These are phyloP conservation scores for Gambusia yucatana DNA, from an alignment of 2,797 vertebrate species.

Conservation along the genomic window DNA sequence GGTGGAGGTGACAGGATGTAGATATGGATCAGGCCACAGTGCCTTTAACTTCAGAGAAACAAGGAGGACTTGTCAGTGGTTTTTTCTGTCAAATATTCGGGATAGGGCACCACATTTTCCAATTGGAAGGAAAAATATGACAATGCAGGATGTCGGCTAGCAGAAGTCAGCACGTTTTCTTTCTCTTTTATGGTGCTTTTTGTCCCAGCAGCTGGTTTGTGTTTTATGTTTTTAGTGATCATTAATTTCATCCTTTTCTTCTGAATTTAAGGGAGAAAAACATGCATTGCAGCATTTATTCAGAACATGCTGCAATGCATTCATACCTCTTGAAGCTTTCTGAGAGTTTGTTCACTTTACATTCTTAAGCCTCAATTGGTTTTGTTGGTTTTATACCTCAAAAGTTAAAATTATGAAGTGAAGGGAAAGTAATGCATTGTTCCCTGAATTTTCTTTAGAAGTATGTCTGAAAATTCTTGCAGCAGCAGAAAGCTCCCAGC, in stretches of 20 bases:
- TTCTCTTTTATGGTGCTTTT: background rate
- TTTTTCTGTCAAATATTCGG: background rate
- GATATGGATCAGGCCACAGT: slow-evolving; percentile 31
- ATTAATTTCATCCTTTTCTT: background rate
- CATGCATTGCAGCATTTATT: background rate
- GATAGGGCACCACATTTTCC: slow-evolving; percentile 6
- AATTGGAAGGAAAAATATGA: background rate
- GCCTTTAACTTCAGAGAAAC: slow-evolving; percentile 22
- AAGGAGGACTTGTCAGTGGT: slow-evolving; percentile 14
- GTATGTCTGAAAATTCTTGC: background rate
- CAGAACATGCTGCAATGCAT: background rate
- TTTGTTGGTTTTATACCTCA: background rate
- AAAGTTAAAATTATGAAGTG: background rate
- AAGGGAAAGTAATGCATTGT: background rate
- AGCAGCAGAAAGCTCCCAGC: too few species aligned
- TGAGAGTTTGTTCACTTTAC: background rate
- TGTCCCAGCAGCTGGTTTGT: background rate
- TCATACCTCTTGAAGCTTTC: background rate
- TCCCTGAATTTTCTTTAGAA: background rate
- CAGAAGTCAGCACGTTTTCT: slow-evolving; percentile 1
- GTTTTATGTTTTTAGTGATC: background rate
- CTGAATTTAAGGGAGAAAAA: background rate
- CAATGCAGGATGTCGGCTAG: background rate
- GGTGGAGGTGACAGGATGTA: slow-evolving; percentile 34
- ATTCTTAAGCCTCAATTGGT: background rate